Base-by-base conservation (phyloP, 2,113 vertebrate species). In the Saimiri boliviensis region DNA sequence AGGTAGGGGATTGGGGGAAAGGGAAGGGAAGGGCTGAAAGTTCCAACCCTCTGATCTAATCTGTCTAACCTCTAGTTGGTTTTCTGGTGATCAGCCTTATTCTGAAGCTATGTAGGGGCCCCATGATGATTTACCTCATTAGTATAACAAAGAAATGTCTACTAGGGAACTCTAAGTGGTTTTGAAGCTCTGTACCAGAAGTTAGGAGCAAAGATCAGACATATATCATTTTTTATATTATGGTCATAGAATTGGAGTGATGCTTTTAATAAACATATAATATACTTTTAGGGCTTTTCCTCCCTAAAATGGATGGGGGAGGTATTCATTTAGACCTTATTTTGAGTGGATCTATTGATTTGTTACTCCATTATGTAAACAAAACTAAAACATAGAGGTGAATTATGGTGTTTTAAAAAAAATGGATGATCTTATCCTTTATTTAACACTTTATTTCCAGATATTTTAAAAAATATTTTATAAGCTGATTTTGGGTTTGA, bases 261-360 rank as follows among this genome's bases (percentile, higher is more conserved):
- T 89, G 52, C 35, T 92, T 81, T 96, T 58, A 66, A 66, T 93
- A 71, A 90, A 73, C 13, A 52, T 68, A 52, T 76, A 84, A 93
- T 63, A 40, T 42, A 42, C n/a, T 86, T n/a, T 32, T 37, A 90
- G 54, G 54, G 66, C 19, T 32, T 90, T 90, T 32, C 23, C 86
- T 19, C 25, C 27, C 13, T 82, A 40, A 70, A 86, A 25, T 80
- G 37, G 45, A 86, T 60, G 11, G 23, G 32, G 35, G 45, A 74
- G 25, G 45, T 27, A 16, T 73, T 89, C 32, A 54, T 80, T 60
- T 86, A 93, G 63, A 19, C 32, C 81, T 74, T 60, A 47, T 56
- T 86, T 85, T 82, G 45, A 93, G 58, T 86, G 47, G 2, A 32
- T 73, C 0, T 85, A 27, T 10, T 79, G n/a, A 20, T 60, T 90